phyloP scores from a whole-genome alignment of 64 coral and sea anemone genomes.

The Montipora sp. region DNA sequence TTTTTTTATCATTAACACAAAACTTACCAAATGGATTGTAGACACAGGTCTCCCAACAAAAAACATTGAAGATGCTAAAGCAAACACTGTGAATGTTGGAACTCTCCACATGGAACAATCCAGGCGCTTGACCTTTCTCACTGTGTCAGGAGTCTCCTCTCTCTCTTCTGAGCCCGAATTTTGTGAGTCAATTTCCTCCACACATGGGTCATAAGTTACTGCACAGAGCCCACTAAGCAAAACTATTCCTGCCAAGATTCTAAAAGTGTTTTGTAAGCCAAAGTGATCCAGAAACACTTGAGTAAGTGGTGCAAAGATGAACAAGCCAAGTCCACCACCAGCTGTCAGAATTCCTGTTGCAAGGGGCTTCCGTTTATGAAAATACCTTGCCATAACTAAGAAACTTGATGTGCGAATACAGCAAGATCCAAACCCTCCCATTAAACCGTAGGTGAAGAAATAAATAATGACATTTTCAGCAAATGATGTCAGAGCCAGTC shows the following conservation, averaged over 20 bases:
- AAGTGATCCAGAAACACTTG: slow-evolving; percentile 14
- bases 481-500: slow-evolving; percentile 48
- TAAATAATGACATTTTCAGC: slow-evolving; percentile 33
- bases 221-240: neutral
- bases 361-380: slow-evolving; percentile 9
- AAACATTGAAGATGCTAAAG: neutral
- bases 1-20: neutral
- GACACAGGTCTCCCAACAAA: neutral
- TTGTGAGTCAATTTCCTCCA: slow-evolving; percentile 12
- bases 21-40: slow-evolving; percentile 53
- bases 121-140: slow-evolving; percentile 3
- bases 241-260: slow-evolving; percentile 17
- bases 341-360: slow-evolving; percentile 50
- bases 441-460: slow-evolving; percentile 40
- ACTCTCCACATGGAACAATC: slow-evolving; percentile 62
- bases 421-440: slow-evolving; percentile 25
- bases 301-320: slow-evolving; percentile 42
- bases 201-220: slow-evolving; percentile 21
- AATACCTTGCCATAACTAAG: slow-evolving; percentile 35
- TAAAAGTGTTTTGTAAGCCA: slow-evolving; percentile 11
- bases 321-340: slow-evolving; percentile 25
- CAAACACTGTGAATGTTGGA: slow-evolving; percentile 39
- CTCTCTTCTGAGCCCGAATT: neutral
- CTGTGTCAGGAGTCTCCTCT: neutral
- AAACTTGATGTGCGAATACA: slow-evolving; percentile 40